A percentile compares a stretch with the other conserved stretches of the same genome.
phyloP scores from a whole-genome alignment of 2,797 vertebrate genomes.

The Xiphorhynchus erythropygius region DNA sequence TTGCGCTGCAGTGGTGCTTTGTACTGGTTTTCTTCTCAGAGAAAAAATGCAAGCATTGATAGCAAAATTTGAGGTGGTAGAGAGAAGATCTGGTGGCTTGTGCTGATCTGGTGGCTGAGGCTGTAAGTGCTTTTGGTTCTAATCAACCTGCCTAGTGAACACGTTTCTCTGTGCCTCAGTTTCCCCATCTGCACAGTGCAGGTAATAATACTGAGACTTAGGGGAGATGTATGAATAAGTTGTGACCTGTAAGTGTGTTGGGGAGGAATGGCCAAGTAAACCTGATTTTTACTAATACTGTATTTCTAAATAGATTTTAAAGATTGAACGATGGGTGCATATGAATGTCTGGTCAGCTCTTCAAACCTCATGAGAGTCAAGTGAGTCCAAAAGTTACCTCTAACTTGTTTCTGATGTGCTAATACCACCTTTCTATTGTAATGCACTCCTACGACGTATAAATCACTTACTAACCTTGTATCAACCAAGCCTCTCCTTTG shows the following conservation, averaged over 20 bases:
- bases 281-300: background rate
- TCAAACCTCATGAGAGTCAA: background rate
- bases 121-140: background rate
- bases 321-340: background rate
- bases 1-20: background rate
- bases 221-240: background rate
- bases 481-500: background rate
- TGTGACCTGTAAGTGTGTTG: background rate
- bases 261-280: background rate
- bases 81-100: background rate
- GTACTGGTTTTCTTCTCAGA: background rate
- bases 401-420: background rate
- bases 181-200: background rate
- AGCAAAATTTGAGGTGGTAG: background rate
- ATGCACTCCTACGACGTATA: background rate
- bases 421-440: background rate
- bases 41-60: background rate
- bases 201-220: background rate
- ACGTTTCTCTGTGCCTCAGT: background rate
- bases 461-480: background rate
- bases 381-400: background rate
- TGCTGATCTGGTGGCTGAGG: background rate
- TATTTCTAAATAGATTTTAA: conserved; percentile 8
- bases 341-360: background rate
- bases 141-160: background rate